Evolutionary conservation across 2,113 vertebrate genomes (phyloP).

Genomic region (Cyanistes caeruleus): DNA sequence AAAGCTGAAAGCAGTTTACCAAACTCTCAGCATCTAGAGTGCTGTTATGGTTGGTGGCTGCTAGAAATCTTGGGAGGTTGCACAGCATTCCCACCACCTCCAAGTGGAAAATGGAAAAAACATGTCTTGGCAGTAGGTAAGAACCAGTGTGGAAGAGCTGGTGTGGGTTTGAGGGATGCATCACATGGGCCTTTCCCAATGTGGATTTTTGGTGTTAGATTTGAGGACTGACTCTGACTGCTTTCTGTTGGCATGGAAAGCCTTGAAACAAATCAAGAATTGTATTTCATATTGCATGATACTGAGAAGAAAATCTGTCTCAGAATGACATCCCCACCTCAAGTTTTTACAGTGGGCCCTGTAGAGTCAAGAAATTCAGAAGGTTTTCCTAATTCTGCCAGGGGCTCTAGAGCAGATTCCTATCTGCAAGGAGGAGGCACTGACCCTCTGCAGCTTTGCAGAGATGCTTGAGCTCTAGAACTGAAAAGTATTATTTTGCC

Average conservation of each 20-base stretch:
- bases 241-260: neutral
- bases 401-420: neutral
- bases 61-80: rapidly evolving
- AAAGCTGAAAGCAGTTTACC: neutral
- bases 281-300: neutral
- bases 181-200: neutral
- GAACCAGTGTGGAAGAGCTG: neutral
- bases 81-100: neutral
- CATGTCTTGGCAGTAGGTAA: neutral
- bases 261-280: neutral
- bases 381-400: neutral
- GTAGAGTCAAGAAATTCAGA: neutral
- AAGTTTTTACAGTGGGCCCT: neutral
- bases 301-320: neutral
- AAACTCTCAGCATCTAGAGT: neutral
- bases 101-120: neutral
- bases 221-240: neutral
- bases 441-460: neutral
- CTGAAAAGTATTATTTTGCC: neutral
- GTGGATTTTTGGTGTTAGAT: neutral
- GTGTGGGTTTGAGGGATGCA: neutral
- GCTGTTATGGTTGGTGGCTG: neutral
- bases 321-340: neutral
- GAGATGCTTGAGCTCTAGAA: neutral
- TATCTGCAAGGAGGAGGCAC: neutral